Evolutionary conservation across 1,140 invertebrate genomes (phyloP).

Genomic region (Matsumurasca onukii): DNA sequence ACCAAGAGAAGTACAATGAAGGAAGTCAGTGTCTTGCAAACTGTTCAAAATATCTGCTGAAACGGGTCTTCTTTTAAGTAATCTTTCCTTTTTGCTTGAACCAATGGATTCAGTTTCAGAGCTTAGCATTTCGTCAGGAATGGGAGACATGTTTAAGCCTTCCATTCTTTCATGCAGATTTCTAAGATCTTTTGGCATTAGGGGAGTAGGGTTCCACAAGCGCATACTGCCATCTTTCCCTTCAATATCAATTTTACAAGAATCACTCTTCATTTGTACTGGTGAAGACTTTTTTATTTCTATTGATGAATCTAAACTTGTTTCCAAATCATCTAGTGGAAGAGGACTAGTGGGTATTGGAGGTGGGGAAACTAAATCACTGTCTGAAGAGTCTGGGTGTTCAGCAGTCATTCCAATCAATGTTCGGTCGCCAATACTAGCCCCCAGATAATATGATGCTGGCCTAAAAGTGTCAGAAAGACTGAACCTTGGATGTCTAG

Average conservation of each 20-base stretch:
- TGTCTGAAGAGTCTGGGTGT: conserved; percentile 77
- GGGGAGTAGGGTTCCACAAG: conserved; percentile 42
- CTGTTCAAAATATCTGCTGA: conserved; percentile 60
- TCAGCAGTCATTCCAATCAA: conserved; percentile 51
- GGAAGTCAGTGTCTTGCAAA: conserved; percentile 48
- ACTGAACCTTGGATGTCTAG: conserved; percentile 72
- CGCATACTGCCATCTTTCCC: conserved; percentile 36
- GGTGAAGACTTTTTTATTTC: conserved; percentile 33
- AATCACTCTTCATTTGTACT: conserved; percentile 16
- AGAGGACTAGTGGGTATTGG: conserved; percentile 75
- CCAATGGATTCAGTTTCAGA: conserved; percentile 43
- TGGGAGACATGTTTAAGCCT: conserved; percentile 31
- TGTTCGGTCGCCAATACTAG: conserved; percentile 46
- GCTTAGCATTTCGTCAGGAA: conserved; percentile 36
- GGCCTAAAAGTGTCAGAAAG: conserved; percentile 83
- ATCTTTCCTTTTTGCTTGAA: conserved; percentile 45
- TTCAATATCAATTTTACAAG: conserved; percentile 36
- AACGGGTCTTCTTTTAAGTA: conserved; percentile 67
- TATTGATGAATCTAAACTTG: conserved; percentile 45
- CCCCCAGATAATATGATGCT: conserved; percentile 80
- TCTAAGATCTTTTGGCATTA: conserved; percentile 30
- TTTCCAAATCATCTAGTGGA: conserved; percentile 64
- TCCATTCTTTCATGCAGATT: conserved; percentile 38
- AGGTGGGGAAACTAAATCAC: conserved; percentile 77
- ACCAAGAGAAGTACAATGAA: conserved; percentile 51